phyloP scores from a whole-genome alignment of 2,888 invertebrate genomes.

The Torymus texanus region DNA sequence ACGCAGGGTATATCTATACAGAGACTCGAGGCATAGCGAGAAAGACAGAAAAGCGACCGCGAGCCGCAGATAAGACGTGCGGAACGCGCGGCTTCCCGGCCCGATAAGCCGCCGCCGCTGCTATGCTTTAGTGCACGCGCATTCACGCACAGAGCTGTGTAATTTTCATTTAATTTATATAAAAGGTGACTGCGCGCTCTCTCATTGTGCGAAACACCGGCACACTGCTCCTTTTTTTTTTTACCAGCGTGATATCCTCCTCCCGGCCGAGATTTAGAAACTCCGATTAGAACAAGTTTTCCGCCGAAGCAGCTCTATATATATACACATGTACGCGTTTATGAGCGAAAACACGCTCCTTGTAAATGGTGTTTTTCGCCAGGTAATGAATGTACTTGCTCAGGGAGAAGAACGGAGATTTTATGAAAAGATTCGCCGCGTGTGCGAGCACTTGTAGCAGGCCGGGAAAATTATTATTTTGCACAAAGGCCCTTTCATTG shows the following conservation, averaged over 20 bases:
- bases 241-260: slow-evolving; percentile 11
- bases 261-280: slow-evolving; percentile 36
- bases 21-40: neutral
- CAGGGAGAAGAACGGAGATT: slow-evolving; percentile 22
- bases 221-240: neutral
- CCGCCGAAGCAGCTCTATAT: neutral
- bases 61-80: slow-evolving; percentile 3
- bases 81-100: slow-evolving; percentile 2
- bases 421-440: slow-evolving; percentile 31
- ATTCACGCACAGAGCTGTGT: neutral
- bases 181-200: neutral
- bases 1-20: too few relatives aligned
- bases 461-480: slow-evolving; percentile 28
- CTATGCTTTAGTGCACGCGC: too few relatives aligned
- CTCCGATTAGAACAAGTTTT: slow-evolving; percentile 37
- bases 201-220: neutral
- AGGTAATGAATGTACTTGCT: slow-evolving; percentile 23
- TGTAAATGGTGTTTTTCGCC: slow-evolving; percentile 22
- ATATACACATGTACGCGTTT: neutral
- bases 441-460: too few relatives aligned
- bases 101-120: slow-evolving; percentile 18
- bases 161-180: slow-evolving; percentile 33
- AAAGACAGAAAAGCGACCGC: slow-evolving; percentile 12
- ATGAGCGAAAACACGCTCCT: neutral
- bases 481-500: slow-evolving; percentile 32